Evolutionary conservation across 1,140 invertebrate species (phyloP).

Genomic region (Hycleus cichorii): DNA sequence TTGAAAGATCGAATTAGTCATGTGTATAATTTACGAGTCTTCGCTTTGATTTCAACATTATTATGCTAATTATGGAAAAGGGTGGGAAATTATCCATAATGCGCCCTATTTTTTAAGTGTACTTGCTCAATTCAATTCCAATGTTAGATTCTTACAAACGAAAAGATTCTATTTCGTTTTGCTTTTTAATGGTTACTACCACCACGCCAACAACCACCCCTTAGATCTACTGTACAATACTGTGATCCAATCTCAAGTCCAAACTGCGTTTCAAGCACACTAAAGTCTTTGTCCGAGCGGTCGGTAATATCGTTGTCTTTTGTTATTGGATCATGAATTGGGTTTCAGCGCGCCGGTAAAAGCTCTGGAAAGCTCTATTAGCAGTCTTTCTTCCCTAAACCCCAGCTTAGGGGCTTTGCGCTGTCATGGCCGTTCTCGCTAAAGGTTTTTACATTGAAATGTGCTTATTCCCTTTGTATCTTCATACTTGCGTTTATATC

Average conservation of each 20-base stretch:
- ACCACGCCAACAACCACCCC: too few relatives aligned
- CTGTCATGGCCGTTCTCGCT: conserved; percentile 37
- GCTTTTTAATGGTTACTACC: too few relatives aligned
- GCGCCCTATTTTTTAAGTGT: too few relatives aligned
- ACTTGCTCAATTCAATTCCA: too few relatives aligned
- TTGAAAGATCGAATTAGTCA: conserved; percentile 2
- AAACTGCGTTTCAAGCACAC: conserved; percentile 23
- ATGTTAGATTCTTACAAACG: too few relatives aligned
- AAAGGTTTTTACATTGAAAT: conserved; percentile 41
- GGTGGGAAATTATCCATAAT: too few relatives aligned
- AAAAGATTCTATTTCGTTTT: too few relatives aligned
- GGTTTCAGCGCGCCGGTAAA: conserved; percentile 41
- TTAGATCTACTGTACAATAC: background rate
- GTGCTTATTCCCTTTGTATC: conserved; percentile 39
- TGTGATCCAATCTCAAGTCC: conserved; percentile 12
- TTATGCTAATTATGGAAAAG: too few relatives aligned
- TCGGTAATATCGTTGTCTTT: conserved; percentile 44
- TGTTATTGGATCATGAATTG: conserved; percentile 45
- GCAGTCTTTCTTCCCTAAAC: conserved; percentile 43
- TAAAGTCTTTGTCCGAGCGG: conserved; percentile 37
- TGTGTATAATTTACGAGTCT: too few relatives aligned
- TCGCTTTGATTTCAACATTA: too few relatives aligned
- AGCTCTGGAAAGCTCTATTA: conserved; percentile 43
- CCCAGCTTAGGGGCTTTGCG: conserved; percentile 40
- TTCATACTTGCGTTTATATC: too few relatives aligned